Conservation (phyloP, 2,113 vertebrate genomes). For the Nansenia antarctica region DNA sequence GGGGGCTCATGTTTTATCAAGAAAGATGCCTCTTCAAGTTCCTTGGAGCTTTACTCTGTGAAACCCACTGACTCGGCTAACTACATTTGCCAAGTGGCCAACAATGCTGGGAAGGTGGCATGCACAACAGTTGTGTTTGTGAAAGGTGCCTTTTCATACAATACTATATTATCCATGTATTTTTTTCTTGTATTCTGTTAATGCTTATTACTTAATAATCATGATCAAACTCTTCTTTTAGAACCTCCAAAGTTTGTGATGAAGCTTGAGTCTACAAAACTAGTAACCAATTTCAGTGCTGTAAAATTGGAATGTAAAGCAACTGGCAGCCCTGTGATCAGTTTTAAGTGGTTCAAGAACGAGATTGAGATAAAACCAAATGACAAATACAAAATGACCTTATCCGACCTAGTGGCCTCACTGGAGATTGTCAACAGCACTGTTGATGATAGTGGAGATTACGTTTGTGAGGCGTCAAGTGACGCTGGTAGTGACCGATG, state of each 20-base stretch:
- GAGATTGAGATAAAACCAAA: slow-evolving; percentile 84
- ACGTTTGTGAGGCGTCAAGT: slow-evolving; percentile 90
- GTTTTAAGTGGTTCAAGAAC: slow-evolving; percentile 90
- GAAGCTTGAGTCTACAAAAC: slow-evolving; percentile 84
- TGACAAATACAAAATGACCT: slow-evolving; percentile 78
- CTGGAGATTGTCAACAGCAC: slow-evolving; percentile 75
- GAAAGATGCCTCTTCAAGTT: slow-evolving; percentile 88
- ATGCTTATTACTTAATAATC: slow-evolving; percentile 19
- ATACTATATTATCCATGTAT: not conserved
- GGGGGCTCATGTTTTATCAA: slow-evolving; percentile 91
- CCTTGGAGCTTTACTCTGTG: slow-evolving; percentile 88
- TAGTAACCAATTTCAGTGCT: slow-evolving; percentile 82
- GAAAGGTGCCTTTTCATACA: slow-evolving; percentile 84
- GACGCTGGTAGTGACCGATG: slow-evolving; percentile 93
- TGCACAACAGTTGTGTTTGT: slow-evolving; percentile 90
- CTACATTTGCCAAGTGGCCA: slow-evolving; percentile 91
- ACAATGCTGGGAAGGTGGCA: slow-evolving; percentile 87
- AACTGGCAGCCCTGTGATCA: slow-evolving; percentile 88
- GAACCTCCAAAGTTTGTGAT: slow-evolving; percentile 89
- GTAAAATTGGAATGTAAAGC: slow-evolving; percentile 86
- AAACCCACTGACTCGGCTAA: slow-evolving; percentile 86
- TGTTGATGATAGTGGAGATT: slow-evolving; percentile 89
- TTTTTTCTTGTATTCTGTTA: not conserved
- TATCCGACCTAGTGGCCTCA: slow-evolving; percentile 76
- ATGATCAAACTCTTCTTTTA: slow-evolving; percentile 75